phyloP scores from a whole-genome alignment of 2,888 invertebrate genomes.

The Ceriagrion tenellum region DNA sequence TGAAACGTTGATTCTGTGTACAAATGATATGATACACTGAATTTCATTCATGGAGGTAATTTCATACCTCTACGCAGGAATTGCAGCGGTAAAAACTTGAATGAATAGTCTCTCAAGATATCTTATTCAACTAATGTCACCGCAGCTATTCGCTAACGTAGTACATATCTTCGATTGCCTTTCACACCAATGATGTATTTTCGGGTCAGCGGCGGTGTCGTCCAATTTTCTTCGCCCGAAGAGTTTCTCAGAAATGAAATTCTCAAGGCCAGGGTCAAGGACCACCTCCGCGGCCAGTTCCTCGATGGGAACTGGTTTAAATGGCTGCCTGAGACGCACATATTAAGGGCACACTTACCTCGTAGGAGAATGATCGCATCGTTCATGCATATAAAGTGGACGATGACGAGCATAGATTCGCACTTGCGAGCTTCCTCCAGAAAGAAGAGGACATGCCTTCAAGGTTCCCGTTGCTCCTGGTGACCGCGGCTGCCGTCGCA shows the following conservation, averaged over 20 bases:
- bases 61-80: too few relatives aligned
- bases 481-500: not conserved
- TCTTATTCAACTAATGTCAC: too few relatives aligned
- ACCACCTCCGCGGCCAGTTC: not conserved
- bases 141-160: too few relatives aligned
- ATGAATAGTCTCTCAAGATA: too few relatives aligned
- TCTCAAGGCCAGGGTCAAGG: not conserved
- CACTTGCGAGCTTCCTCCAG: not conserved
- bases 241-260: not conserved
- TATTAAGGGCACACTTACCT: not conserved
- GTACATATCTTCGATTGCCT: too few relatives aligned
- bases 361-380: not conserved
- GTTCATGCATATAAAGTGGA: constrained; percentile 1
- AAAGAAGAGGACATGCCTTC: not conserved
- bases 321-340: not conserved
- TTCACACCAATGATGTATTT: not conserved
- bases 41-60: too few relatives aligned
- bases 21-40: too few relatives aligned
- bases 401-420: not conserved
- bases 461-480: not conserved
- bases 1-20: too few relatives aligned
- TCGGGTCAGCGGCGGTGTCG: not conserved
- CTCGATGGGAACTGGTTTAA: constrained; percentile 6
- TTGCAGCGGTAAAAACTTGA: too few relatives aligned
- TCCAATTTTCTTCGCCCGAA: not conserved